phyloP scores from a whole-genome alignment of 2,797 vertebrate genomes.

The Diplodus puntazzo region DNA sequence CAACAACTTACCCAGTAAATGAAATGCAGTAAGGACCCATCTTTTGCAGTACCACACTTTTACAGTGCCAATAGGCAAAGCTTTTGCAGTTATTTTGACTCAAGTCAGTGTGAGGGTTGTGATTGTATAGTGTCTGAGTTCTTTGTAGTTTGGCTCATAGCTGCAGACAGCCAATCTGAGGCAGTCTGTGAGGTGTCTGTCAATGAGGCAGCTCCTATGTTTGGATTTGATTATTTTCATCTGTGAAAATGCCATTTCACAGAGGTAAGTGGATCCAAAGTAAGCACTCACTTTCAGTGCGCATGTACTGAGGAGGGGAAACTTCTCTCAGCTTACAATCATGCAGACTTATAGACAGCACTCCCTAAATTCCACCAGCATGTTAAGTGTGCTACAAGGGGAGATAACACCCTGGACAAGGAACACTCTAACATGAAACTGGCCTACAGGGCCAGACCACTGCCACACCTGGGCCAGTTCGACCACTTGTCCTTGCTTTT shows the following conservation, averaged over 20 bases:
- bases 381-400: neutral
- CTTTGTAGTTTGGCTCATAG: neutral
- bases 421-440: neutral
- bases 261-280: too few species aligned
- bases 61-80: neutral
- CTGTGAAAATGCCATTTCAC: neutral
- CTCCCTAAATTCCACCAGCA: neutral
- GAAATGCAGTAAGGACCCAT: neutral
- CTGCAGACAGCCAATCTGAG: constrained; percentile 2
- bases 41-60: constrained; percentile 1
- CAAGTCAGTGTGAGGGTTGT: neutral
- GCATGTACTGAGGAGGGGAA: too few species aligned
- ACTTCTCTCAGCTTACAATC: too few species aligned
- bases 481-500: neutral
- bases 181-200: neutral
- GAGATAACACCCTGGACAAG: neutral
- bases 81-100: neutral
- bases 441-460: too few species aligned
- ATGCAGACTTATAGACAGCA: neutral
- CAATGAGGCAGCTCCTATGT: neutral
- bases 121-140: constrained; percentile 3
- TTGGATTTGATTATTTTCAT: constrained; percentile 49
- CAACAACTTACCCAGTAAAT: too few species aligned
- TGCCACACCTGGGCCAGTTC: neutral
- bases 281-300: too few species aligned